Evolutionary conservation across 2,113 vertebrate genomes (phyloP).

Genomic region (Hiodon tergisus): DNA sequence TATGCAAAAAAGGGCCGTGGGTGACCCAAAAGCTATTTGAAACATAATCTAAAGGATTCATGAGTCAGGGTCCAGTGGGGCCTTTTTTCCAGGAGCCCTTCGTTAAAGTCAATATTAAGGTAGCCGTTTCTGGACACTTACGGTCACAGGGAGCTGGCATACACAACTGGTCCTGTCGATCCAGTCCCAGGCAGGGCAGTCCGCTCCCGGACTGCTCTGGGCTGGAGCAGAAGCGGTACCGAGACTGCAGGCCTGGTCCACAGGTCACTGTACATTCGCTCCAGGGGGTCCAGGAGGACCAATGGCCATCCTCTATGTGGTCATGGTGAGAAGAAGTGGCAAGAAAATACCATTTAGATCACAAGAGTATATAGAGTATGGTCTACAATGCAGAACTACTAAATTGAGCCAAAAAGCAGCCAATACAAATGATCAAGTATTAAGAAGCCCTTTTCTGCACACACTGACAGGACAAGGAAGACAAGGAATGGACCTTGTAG

Average conservation of each 20-base stretch:
- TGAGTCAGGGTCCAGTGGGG: not conserved
- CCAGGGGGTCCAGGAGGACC: constrained; percentile 82
- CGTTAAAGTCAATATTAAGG: no score
- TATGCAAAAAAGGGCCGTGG: no score
- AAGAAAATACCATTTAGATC: not conserved
- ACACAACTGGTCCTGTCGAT: constrained; percentile 64
- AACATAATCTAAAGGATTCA: not conserved
- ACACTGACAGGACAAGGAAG: not conserved
- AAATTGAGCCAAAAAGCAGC: not conserved
- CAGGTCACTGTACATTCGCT: constrained; percentile 72
- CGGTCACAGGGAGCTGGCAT: constrained; percentile 53
- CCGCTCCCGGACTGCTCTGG: constrained; percentile 50
- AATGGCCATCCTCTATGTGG: constrained; percentile 58
- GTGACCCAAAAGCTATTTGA: not conserved
- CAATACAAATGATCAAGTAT: not conserved
- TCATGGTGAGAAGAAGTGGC: not conserved
- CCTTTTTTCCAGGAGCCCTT: not conserved
- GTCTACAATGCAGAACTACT: not conserved
- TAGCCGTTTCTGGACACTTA: constrained; percentile 38
- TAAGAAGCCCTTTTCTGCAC: not conserved
- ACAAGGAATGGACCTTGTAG: not conserved
- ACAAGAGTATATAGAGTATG: not conserved
- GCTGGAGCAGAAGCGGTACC: constrained; percentile 70
- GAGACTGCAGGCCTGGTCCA: constrained; percentile 63
- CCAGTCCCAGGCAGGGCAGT: constrained; percentile 42